Base-by-base conservation (phyloP, 2,113 vertebrate genomes). In the Plectropomus leopardus region DNA sequence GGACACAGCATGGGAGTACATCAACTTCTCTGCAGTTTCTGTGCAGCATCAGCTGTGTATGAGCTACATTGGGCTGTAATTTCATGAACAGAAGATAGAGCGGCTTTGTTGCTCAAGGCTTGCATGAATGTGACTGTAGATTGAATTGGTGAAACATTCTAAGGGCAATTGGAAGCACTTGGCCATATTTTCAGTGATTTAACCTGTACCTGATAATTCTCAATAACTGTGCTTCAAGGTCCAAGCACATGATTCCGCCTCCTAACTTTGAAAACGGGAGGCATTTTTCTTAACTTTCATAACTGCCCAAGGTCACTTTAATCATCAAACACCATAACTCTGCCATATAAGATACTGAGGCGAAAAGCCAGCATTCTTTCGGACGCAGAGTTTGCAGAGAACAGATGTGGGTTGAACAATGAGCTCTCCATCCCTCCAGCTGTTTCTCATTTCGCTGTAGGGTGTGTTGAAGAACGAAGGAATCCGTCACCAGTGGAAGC, bases 381-480 rank as follows among this genome's bases (percentile, higher is more conserved):
- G 1, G 44, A 74, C 44, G 26, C 24, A 6, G 24, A 73, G 28
- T 82, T 82, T 64, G 13, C 48, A 36, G 74, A 80, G 68, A 89
- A 80, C 78, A 88, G 86, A 88, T 83, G 79, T 4, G 50, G 26
- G 16, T 54, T 67, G 34, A 89, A 83, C 88, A 88, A 84, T 77
- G 80, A 66, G 71, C 73, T 70, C 59, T 42, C 57, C 66, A 5
- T 68, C 55, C 73, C 53, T 89, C 48, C 88, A 90, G 87, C 87
- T 88, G 83, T 84, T 82, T 87, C 76, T 86, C 60, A 65, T 84
- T 80, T 66, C 32, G 7, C 79, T 74, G 85, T 21, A 26, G 78
- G 78, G 72, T 66, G 70, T 67, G 80, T 76, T 14, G 58, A 23
- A 32, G 65, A 89, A 76, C 40, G 58, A 58, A 75, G 57, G 72